Evolutionary conservation across 2,113 vertebrate species (phyloP), one percentile per base, ranked within the genome.

Genomic region (Toxotes chatareus): DNA sequence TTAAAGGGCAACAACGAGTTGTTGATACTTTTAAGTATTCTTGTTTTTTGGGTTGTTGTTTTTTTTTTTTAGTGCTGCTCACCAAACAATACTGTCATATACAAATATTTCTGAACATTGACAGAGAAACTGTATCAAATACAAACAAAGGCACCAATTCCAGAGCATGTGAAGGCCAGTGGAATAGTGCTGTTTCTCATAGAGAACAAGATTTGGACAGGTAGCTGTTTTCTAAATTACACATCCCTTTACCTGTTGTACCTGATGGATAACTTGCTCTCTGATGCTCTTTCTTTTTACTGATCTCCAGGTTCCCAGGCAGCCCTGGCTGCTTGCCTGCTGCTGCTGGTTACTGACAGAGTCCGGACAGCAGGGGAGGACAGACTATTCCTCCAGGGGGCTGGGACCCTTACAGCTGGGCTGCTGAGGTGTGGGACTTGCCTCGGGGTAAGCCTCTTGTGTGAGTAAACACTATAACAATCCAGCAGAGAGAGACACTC

Each of bases 391-490:
- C 84, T 91, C 68, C 71, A 51, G 81, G 69, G 76, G 81, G 69
- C 57, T 61, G 67, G 57, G 77, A 62, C 42, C 11, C 69, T 67
- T 71, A 66, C 89, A 87, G 68, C 79, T 77, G 71, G 88, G 42
- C 68, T 55, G 56, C 42, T 6, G 89, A 86, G 80, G 86, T 77
- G 76, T 70, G 73, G 77, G 57, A 62, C 59, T 82, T 4, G 66
- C 80, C 86, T 83, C 55, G 12, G 75, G 87, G 75, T 51, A 40
- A 66, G 51, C 69, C 77, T 86, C 85, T 84, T 56, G 68, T 83
- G 89, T 92, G 88, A 92, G 80, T 86, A 94, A 90, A 92, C 83
- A 86, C 67, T 80, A 82, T 75, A 82, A 88, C 73, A 80, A 69
- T 90, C 87, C 89, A 88, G 78, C 75, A 63, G 84, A 86, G 83